phyloP scores from a whole-genome alignment of 1,140 invertebrate species.

The Ips typographus region DNA sequence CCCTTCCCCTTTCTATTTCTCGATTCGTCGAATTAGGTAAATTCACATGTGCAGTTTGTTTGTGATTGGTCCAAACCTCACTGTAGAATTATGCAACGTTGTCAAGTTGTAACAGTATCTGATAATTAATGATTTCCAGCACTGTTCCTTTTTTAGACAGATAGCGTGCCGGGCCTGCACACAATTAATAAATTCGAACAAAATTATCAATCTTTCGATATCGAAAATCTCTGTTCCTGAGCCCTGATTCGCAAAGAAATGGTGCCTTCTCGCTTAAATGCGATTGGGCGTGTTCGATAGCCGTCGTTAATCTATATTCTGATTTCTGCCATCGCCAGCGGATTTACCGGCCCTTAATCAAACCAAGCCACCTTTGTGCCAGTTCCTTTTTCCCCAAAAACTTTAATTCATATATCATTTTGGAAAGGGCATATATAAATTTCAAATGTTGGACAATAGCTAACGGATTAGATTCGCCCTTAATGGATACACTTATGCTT shows the following conservation, averaged over 20 bases:
- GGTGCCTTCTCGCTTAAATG: slow-evolving; percentile 27
- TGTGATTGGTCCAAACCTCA: too few relatives aligned
- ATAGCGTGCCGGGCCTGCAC: too few relatives aligned
- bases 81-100: too few relatives aligned
- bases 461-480: background rate
- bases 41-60: too few relatives aligned
- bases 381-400: slow-evolving; percentile 26
- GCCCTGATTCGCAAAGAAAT: slow-evolving; percentile 10
- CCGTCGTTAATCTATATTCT: slow-evolving; percentile 36
- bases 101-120: too few relatives aligned
- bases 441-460: slow-evolving; percentile 23
- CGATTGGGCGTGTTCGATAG: slow-evolving; percentile 22
- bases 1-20: too few relatives aligned
- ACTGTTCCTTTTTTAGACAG: too few relatives aligned
- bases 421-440: slow-evolving; percentile 10
- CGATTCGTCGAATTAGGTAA: too few relatives aligned
- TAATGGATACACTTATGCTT: too few relatives aligned
- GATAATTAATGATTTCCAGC: too few relatives aligned
- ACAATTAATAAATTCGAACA: too few relatives aligned
- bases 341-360: slow-evolving; percentile 35
- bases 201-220: slow-evolving; percentile 7
- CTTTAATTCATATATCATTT: slow-evolving; percentile 31
- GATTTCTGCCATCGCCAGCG: slow-evolving; percentile 36
- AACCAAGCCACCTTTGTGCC: slow-evolving; percentile 31
- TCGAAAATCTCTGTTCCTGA: slow-evolving; percentile 33